Conservation (phyloP, 1,140 invertebrate genomes). For the Brachionus paranguensis region DNA sequence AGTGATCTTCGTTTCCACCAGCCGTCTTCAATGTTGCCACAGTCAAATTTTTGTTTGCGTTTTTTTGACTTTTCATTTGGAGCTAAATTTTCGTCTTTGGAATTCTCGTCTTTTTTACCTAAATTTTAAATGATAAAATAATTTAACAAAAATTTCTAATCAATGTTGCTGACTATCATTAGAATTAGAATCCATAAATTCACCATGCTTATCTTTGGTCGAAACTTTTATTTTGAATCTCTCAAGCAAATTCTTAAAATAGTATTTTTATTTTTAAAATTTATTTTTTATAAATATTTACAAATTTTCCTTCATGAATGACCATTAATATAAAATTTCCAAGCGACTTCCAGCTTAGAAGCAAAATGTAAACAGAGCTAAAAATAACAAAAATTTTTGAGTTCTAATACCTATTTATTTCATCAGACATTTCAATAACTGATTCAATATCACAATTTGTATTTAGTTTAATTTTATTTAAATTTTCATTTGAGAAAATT, state of each 20-base stretch:
- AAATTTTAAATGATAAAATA: background rate
- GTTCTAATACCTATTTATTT: background rate
- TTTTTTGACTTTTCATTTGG: background rate
- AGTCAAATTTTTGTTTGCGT: conserved; percentile 1
- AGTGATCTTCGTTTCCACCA: conserved; percentile 21
- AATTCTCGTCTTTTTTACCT: background rate
- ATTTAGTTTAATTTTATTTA: background rate
- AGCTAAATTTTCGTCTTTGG: background rate
- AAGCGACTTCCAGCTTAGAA: background rate
- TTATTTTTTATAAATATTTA: background rate
- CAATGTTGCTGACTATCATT: background rate
- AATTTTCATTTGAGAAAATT: background rate
- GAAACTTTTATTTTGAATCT: background rate
- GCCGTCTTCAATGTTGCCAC: background rate
- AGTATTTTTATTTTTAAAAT: background rate
- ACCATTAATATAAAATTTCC: background rate
- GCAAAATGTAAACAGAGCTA: background rate
- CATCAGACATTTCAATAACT: background rate
- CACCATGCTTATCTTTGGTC: background rate
- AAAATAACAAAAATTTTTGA: background rate
- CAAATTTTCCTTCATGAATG: background rate
- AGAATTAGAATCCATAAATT: background rate
- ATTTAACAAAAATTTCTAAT: background rate
- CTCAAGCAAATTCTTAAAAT: background rate
- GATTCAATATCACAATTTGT: background rate